Base-by-base conservation (phyloP, 2,113 vertebrate genomes). In the Oryzias woworae region DNA sequence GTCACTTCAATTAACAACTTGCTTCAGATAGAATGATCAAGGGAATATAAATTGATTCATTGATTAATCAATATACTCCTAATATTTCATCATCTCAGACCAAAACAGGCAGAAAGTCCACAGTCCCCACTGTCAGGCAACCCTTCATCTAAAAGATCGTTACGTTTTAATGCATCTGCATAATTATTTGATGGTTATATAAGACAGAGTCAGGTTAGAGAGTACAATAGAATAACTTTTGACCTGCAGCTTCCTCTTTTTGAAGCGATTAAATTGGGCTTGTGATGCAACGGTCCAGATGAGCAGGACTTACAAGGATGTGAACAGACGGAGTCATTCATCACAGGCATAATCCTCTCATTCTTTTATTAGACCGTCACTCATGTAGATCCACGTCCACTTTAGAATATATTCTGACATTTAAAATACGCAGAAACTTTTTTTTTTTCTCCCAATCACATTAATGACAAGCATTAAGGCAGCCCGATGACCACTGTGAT, bases 261-360 rank as follows among this genome's bases (percentile, higher is more conserved):
- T 51, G 62, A 50, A 75, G 78, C 76, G 85, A 89, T 89, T 87
- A 79, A 84, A 87, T 79, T 78, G 78, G 68, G 79, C 66, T 83
- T 85, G 83, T 87, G 85, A 87, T 86, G 84, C 77, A 87, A 86
- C 74, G 53, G 69, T 68, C 84, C 87, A 84, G 80, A 82, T 85
- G 85, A 86, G 53, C 72, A 44, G 80, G 78, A 87, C 80, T 89
- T 86, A 87, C 78, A 85, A 86, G 85, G 79, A 85, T 54, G 73
- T 70, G 76, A 86, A 70, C 84, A 87, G 84, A 83, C 62, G 69
- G 72, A 73, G 69, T 78, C 73, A 69, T 82, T 85, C 80, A 88
- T 80, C 66, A 80, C 51, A 16, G 73, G 58, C n/a, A 24, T 86
- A 86, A 89, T 86, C 85, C 80, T 79, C 76, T 77, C 78, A 71